A percentile compares a stretch with the other conserved stretches of the same genome.
phyloP scores from a whole-genome alignment of 2,888 invertebrate species.

The Ophion ellenae region DNA sequence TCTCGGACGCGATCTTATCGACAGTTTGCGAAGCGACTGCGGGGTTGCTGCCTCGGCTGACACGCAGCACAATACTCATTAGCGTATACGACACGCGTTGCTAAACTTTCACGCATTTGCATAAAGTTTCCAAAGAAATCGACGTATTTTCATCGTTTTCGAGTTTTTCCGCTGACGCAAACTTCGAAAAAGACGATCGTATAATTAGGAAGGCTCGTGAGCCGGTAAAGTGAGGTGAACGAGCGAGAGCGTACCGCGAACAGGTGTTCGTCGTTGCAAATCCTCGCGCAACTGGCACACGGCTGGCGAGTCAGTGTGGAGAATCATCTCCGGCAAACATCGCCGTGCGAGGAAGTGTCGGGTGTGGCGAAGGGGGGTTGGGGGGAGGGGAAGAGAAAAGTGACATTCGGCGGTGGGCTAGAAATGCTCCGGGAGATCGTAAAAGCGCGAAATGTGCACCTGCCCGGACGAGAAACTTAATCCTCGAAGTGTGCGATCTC shows the following conservation, averaged over 20 bases:
- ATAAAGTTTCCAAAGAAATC: neutral
- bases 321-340: no score
- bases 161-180: neutral
- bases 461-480: conserved; percentile 49
- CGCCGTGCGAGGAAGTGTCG: neutral
- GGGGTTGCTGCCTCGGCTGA: conserved; percentile 36
- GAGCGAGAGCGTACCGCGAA: no score
- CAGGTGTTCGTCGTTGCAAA: no score
- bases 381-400: no score
- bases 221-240: no score
- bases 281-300: no score
- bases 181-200: neutral
- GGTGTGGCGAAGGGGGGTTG: conserved; percentile 16
- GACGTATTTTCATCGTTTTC: neutral
- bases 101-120: conserved; percentile 27
- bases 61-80: neutral
- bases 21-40: conserved; percentile 52
- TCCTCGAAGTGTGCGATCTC: conserved; percentile 15
- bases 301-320: no score
- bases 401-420: no score
- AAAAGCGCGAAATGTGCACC: conserved; percentile 54
- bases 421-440: neutral
- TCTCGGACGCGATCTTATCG: conserved; percentile 55
- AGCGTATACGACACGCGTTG: neutral
- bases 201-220: neutral